Evolutionary conservation across 2,797 vertebrate genomes (phyloP).

Genomic region (Sebastes hubbsi): DNA sequence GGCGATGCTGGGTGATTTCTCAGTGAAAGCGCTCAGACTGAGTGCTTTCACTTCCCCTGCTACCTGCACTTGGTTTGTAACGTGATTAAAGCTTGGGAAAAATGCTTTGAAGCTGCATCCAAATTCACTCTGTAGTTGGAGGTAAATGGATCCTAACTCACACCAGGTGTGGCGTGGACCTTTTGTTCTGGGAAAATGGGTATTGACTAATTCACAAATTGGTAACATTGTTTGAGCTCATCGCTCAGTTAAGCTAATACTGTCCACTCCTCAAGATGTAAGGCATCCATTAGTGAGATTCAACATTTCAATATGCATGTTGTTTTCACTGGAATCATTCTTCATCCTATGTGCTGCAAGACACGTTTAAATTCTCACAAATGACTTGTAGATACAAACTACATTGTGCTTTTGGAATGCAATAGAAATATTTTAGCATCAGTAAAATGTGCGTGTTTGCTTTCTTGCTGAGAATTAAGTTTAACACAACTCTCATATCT

Average conservation of each 20-base stretch:
- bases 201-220: constrained; percentile 19
- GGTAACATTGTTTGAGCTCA: not conserved
- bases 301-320: not conserved
- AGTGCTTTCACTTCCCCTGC: constrained; percentile 53
- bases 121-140: constrained; percentile 6
- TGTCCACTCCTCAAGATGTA: not conserved
- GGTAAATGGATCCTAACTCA: constrained; percentile 22
- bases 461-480: not conserved
- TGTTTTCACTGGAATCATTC: not conserved
- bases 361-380: not conserved
- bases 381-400: not conserved
- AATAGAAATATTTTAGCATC: not conserved
- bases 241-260: not conserved
- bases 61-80: constrained; percentile 65
- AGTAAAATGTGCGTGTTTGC: not conserved
- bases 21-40: constrained; percentile 36
- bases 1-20: constrained; percentile 35
- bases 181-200: not conserved
- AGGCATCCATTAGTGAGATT: not conserved
- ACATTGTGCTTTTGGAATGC: not conserved
- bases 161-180: constrained; percentile 1
- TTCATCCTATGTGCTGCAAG: not conserved
- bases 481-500: not conserved
- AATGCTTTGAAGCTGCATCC: constrained; percentile 57
- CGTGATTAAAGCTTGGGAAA: constrained; percentile 58